Conservation (phyloP, 2,888 invertebrate species). For the Hirtodrosophila cameraria region DNA sequence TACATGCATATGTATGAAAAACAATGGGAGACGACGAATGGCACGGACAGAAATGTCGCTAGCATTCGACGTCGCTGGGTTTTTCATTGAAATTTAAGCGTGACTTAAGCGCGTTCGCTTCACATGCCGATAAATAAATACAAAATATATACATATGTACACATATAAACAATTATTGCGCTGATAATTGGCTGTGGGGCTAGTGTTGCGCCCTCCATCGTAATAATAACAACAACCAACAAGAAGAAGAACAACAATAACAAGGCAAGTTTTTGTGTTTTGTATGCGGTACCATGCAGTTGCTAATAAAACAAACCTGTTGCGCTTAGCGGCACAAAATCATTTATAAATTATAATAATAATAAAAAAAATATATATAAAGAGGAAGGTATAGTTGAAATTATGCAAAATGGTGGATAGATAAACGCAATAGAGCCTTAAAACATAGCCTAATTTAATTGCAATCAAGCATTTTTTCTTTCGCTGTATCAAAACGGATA, state of each 20-base stretch:
- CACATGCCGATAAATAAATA: slow-evolving; percentile 70
- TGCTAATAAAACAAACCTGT: slow-evolving; percentile 53
- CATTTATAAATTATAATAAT: slow-evolving; percentile 17
- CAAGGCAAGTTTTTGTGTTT: slow-evolving; percentile 46
- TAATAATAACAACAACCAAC: slow-evolving; percentile 37
- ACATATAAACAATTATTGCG: slow-evolving; percentile 69
- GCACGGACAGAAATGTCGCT: slow-evolving; percentile 36
- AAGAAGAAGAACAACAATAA: slow-evolving; percentile 39
- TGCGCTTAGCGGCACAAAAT: slow-evolving; percentile 23
- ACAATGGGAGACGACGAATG: slow-evolving; percentile 38
- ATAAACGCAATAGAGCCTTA: slow-evolving; percentile 11
- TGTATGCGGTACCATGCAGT: slow-evolving; percentile 46
- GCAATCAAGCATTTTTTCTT: slow-evolving; percentile 9
- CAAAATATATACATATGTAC: not conserved
- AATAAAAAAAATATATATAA: not conserved
- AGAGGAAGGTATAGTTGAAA: slow-evolving; percentile 11
- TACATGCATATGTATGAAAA: slow-evolving; percentile 11
- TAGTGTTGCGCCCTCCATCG: slow-evolving; percentile 42
- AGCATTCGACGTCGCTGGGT: not conserved
- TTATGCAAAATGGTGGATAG: slow-evolving; percentile 30
- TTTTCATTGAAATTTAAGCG: slow-evolving; percentile 70
- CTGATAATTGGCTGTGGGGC: slow-evolving; percentile 63
- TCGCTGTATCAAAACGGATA: too few relatives aligned
- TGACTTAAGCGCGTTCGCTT: slow-evolving; percentile 70
- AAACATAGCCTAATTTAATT: slow-evolving; percentile 10